A percentile compares a stretch with the other conserved stretches of the same genome.
Evolutionary conservation across 1,140 invertebrate species (phyloP).

Genomic region (Brachionus plicatilis): DNA sequence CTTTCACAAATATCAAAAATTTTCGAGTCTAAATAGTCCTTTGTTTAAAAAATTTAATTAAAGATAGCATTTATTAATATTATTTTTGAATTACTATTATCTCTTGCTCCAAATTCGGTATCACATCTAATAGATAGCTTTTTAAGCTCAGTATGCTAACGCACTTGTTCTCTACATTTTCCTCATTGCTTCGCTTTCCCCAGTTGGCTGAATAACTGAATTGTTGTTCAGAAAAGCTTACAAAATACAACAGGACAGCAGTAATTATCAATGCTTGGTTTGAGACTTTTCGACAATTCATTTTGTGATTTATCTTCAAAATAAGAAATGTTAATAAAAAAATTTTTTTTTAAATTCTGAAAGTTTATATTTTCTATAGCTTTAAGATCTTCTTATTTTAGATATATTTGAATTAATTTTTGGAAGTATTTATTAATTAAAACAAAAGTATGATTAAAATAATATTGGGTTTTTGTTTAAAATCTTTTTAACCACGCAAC

Average conservation of each 20-base stretch:
- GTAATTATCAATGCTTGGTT: background rate
- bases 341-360: background rate
- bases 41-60: background rate
- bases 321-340: no score
- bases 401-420: background rate
- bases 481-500: background rate
- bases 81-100: background rate
- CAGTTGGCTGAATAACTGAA: constrained; percentile 33
- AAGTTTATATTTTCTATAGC: background rate
- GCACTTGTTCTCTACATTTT: background rate
- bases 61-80: background rate
- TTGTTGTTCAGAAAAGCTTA: background rate
- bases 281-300: background rate
- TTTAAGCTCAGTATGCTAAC: background rate
- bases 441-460: background rate
- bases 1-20: background rate
- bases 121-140: background rate
- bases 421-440: background rate
- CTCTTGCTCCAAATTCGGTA: background rate
- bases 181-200: background rate
- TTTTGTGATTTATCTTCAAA: background rate
- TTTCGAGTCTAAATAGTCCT: background rate
- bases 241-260: background rate
- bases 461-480: background rate
- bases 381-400: background rate